Evolutionary conservation across 1,140 invertebrate genomes (phyloP).

Genomic region (Sesamia nonagrioides): DNA sequence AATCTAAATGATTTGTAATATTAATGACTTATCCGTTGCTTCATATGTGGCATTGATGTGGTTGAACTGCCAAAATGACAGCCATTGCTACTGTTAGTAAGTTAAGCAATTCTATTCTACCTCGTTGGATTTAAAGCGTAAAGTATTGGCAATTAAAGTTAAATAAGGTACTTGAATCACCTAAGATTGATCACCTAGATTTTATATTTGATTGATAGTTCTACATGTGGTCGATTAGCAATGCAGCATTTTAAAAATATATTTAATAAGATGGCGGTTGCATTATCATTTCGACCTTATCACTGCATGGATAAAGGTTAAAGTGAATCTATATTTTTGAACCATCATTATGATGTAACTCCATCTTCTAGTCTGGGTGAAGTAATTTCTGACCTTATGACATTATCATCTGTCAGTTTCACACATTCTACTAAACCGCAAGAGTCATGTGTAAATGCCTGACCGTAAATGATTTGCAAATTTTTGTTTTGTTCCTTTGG

Average conservation of each 20-base stretch:
- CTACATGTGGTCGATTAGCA: too few relatives aligned
- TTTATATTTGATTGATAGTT: too few relatives aligned
- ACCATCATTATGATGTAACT: slow-evolving; percentile 1
- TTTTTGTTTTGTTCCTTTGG: neutral
- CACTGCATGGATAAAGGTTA: neutral
- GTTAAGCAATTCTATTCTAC: too few relatives aligned
- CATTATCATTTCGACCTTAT: slow-evolving; percentile 9
- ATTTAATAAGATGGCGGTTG: neutral
- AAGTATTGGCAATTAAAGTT: too few relatives aligned
- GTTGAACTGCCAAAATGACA: too few relatives aligned
- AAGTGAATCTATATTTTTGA: neutral
- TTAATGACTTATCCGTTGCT: too few relatives aligned
- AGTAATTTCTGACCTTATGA: slow-evolving; percentile 26
- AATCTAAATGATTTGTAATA: too few relatives aligned
- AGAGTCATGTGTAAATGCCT: slow-evolving; percentile 25
- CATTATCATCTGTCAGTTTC: neutral
- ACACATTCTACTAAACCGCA: slow-evolving; percentile 46
- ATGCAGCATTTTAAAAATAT: neutral
- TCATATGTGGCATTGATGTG: too few relatives aligned
- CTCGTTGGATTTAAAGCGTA: too few relatives aligned
- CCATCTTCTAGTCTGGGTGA: neutral
- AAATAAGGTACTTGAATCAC: too few relatives aligned
- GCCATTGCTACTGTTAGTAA: too few relatives aligned
- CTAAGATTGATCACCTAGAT: too few relatives aligned
- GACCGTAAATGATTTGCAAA: slow-evolving; percentile 22